Evolutionary conservation across 2,797 vertebrate species (phyloP).

Genomic region (Sebastes aleutianus): DNA sequence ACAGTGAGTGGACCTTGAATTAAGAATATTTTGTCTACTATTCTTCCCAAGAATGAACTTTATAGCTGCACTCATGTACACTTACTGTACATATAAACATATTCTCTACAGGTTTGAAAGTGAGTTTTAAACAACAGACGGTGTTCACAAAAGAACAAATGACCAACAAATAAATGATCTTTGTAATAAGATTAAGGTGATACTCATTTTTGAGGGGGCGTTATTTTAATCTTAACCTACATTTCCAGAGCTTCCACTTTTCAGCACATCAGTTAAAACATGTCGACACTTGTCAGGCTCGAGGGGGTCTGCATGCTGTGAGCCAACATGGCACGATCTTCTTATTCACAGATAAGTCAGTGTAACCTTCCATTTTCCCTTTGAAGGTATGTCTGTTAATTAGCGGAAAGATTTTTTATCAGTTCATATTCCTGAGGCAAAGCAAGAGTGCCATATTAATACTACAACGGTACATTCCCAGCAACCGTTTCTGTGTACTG

Average conservation of each 20-base stretch:
- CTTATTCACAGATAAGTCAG: background rate
- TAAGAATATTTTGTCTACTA: background rate
- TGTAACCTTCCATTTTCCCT: background rate
- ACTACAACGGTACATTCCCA: background rate
- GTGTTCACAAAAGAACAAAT: background rate
- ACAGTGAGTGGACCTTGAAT: background rate
- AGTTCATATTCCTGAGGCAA: background rate
- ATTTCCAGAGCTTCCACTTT: constrained; percentile 19
- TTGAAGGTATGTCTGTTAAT: background rate
- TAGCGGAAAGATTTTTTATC: background rate
- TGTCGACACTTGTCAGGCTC: constrained; percentile 22
- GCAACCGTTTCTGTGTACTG: background rate
- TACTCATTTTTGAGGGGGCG: background rate
- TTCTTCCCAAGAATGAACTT: background rate
- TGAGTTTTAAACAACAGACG: background rate
- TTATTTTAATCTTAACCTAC: background rate
- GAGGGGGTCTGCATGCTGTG: background rate
- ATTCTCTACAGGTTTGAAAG: background rate
- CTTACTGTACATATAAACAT: background rate
- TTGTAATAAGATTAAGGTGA: background rate
- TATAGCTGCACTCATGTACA: background rate
- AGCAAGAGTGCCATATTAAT: background rate
- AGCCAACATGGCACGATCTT: background rate
- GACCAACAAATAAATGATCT: background rate
- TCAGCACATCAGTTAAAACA: constrained; percentile 26